Conservation (phyloP, 2,888 invertebrate species). For the Amblyjoppa fuscipennis region DNA sequence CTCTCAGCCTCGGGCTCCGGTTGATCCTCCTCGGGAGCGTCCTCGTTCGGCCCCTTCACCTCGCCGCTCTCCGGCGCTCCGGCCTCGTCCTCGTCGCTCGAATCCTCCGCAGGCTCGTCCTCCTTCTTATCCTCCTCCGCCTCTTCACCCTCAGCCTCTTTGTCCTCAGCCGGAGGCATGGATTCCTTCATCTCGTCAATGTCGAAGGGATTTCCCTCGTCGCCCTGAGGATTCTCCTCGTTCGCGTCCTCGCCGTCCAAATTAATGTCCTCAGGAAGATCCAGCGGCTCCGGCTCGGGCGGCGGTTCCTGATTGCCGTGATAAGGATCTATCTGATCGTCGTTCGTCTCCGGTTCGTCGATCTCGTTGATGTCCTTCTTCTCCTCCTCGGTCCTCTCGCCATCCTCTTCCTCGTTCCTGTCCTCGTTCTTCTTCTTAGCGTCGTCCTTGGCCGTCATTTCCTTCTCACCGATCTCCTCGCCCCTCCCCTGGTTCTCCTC, state of each 20-base stretch:
- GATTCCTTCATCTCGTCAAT: conserved; percentile 91
- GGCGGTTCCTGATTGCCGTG: conserved; percentile 92
- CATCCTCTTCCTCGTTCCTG: conserved; percentile 77
- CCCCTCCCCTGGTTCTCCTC: conserved; percentile 83
- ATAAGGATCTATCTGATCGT: conserved; percentile 93
- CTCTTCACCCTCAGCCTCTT: conserved; percentile 78
- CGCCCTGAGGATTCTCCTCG: conserved; percentile 87
- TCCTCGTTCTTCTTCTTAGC: conserved; percentile 71
- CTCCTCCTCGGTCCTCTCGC: conserved; percentile 82
- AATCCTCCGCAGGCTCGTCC: conserved; percentile 81
- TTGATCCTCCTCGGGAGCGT: conserved; percentile 77
- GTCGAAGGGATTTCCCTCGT: conserved; percentile 94
- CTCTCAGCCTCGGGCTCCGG: conserved; percentile 78
- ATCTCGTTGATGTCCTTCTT: conserved; percentile 93
- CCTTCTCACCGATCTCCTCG: conserved; percentile 87
- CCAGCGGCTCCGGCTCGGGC: conserved; percentile 94
- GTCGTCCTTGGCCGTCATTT: conserved; percentile 89
- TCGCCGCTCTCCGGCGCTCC: conserved; percentile 78
- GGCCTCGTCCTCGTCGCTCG: conserved; percentile 84
- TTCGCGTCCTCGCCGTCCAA: conserved; percentile 90
- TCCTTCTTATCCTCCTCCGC: conserved; percentile 84
- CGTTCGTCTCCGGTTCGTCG: conserved; percentile 92
- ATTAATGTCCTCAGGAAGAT: conserved; percentile 94
- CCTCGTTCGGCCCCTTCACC: conserved; percentile 65
- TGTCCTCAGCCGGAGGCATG: conserved; percentile 79